Base-by-base conservation (phyloP, 2,113 vertebrate genomes). In the Sinosuthora webbiana region DNA sequence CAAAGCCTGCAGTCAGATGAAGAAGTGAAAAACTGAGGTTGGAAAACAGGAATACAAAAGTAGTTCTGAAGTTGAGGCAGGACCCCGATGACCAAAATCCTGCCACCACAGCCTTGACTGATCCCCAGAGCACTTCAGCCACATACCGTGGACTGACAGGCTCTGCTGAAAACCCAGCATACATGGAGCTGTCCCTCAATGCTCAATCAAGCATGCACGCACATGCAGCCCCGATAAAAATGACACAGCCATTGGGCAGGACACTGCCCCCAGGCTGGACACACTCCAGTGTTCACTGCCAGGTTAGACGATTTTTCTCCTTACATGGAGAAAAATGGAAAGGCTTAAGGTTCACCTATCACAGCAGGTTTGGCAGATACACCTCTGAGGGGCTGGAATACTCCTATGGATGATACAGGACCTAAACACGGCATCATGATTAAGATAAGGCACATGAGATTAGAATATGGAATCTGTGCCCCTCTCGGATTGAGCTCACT, bases 391-490 rank as follows among this genome's bases (percentile, higher is more conserved):
- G 55, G 45, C 6, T 85, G 37, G 65, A 55, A 62, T 78, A 33
- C 73, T 71, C 52, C 37, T 67, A 2, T 1, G 53, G 79, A 30
- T 64, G 83, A 94, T 30, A 71, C 47, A 71, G 42, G 7, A 81
- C 39, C 95, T 94, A 95, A 96, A 94, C 64, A 41, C 0, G 44
- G 86, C 76, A 91, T n/a, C 25, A 7, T n/a, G 95, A 92, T 75
- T 94, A 82, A 91, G 75, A 35, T 3, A n/a, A 78, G 39, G 56
- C 79, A 55, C 22, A 39, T 6, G 35, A 53, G 67, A 73, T 33
- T 30, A 45, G 23, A 59, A 56, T 9, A n/a, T 0, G 1, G 59
- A 59, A 81, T 59, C 64, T 31, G 25, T 39, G 69, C 42, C 25
- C 17, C 56, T 49, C 70, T 76, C 0, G 2, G 82, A 20, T n/a